phyloP scores from a whole-genome alignment of 2,888 invertebrate genomes.

The Neoitamus cyanurus region DNA sequence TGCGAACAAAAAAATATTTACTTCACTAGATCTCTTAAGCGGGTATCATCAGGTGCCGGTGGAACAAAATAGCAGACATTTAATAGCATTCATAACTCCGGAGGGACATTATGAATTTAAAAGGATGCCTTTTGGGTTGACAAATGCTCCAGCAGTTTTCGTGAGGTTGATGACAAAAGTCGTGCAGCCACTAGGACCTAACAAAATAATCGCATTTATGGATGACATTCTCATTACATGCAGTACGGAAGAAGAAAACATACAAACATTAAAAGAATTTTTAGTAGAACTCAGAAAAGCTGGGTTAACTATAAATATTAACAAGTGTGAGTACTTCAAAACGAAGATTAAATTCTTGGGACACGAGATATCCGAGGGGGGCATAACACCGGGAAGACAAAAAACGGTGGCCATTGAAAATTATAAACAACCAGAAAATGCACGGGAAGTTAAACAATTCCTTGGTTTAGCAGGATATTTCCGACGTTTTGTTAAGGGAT shows the following conservation, averaged over 20 bases:
- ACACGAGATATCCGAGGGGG: not conserved
- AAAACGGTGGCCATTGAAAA: not conserved
- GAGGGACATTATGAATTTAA: constrained; percentile 57
- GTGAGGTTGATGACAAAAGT: constrained; percentile 28
- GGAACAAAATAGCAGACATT: constrained; percentile 32
- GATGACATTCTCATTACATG: constrained; percentile 20
- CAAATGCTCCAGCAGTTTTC: constrained; percentile 56
- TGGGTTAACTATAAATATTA: not conserved
- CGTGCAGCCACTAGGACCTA: not conserved
- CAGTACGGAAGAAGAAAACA: not conserved
- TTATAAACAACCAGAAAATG: not conserved
- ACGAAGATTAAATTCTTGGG: not conserved
- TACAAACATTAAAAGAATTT: not conserved
- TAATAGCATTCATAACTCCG: constrained; percentile 56
- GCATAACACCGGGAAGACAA: not conserved
- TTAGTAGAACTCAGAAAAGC: not conserved
- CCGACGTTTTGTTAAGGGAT: not conserved
- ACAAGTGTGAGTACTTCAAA: not conserved
- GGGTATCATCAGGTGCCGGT: constrained; percentile 48
- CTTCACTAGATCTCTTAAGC: constrained; percentile 40
- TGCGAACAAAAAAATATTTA: constrained; percentile 27
- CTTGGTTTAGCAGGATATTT: not conserved
- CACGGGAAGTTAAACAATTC: not conserved
- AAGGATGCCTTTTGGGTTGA: constrained; percentile 56
- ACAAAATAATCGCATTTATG: not conserved